Conservation (phyloP, 2,888 invertebrate species). For the Tenthredo notha region DNA sequence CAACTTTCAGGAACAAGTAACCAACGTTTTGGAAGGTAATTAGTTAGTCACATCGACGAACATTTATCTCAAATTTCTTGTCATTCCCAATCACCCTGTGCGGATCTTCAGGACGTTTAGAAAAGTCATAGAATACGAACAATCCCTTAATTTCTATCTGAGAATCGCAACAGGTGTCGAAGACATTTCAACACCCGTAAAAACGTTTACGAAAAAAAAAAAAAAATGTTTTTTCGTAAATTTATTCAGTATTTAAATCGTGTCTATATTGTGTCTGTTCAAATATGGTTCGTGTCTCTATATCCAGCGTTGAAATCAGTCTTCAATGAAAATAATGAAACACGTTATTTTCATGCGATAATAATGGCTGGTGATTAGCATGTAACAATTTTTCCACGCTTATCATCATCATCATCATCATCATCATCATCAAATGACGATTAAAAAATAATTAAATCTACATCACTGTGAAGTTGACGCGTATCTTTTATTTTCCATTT, state of each 20-base stretch:
- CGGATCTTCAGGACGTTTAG: not conserved
- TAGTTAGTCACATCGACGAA: constrained; percentile 31
- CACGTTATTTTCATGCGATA: not conserved
- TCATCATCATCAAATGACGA: not conserved
- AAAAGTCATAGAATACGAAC: not conserved
- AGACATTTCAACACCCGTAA: not conserved
- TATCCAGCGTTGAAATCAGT: not conserved
- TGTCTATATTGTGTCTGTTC: too few relatives aligned
- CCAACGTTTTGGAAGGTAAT: constrained; percentile 95
- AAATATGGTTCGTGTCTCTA: too few relatives aligned
- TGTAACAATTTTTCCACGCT: not conserved
- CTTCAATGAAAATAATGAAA: not conserved
- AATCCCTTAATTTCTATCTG: not conserved
- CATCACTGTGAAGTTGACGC: not conserved
- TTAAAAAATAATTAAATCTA: not conserved
- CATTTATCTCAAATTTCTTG: not conserved
- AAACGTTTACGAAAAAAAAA: not conserved
- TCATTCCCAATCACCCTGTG: not conserved
- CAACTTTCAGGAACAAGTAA: constrained; percentile 96
- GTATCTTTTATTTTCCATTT: not conserved
- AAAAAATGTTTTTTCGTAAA: not conserved
- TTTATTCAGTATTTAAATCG: not conserved
- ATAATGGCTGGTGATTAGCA: not conserved
- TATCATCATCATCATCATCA: not conserved
- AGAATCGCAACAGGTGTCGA: constrained; percentile 16